phyloP scores from a whole-genome alignment of 1,140 invertebrate species.

The Monomorium pharaonis region DNA sequence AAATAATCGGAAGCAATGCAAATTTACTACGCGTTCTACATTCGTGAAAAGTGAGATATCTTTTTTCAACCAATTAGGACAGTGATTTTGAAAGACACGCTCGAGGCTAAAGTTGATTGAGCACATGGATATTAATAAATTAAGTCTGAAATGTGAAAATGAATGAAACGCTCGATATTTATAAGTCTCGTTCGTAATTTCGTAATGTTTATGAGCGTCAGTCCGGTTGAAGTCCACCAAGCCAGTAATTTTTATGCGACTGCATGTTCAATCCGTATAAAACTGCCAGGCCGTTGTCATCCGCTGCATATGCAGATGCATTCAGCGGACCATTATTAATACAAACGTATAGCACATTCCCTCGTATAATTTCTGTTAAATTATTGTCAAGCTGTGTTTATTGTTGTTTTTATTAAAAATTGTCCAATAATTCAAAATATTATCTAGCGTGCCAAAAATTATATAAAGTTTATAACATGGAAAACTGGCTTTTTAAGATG shows the following conservation, averaged over 20 bases:
- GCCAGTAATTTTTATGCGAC: conserved; percentile 23
- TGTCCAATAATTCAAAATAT: neutral
- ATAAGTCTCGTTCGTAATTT: neutral
- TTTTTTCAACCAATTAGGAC: neutral
- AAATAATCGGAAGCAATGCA: neutral
- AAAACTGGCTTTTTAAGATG: neutral
- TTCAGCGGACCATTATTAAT: conserved; percentile 16
- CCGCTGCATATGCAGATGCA: neutral
- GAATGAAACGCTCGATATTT: conserved; percentile 26
- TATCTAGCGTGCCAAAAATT: neutral
- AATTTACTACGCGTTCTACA: neutral
- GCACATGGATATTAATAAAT: neutral
- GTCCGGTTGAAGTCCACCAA: neutral
- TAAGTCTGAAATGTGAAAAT: neutral
- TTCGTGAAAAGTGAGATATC: neutral
- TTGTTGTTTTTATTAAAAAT: neutral
- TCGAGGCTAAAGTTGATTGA: neutral
- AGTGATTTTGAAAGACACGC: neutral
- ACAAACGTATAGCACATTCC: neutral
- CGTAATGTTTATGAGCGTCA: conserved; percentile 9
- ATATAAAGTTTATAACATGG: neutral
- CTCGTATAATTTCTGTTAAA: neutral
- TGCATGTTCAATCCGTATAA: conserved; percentile 18
- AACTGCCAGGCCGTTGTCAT: conserved; percentile 20
- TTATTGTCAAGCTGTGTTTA: neutral